These are phyloP conservation scores for Trachelipus rathkii DNA, from an alignment of 1,140 invertebrate species.

Conservation along the genomic window DNA sequence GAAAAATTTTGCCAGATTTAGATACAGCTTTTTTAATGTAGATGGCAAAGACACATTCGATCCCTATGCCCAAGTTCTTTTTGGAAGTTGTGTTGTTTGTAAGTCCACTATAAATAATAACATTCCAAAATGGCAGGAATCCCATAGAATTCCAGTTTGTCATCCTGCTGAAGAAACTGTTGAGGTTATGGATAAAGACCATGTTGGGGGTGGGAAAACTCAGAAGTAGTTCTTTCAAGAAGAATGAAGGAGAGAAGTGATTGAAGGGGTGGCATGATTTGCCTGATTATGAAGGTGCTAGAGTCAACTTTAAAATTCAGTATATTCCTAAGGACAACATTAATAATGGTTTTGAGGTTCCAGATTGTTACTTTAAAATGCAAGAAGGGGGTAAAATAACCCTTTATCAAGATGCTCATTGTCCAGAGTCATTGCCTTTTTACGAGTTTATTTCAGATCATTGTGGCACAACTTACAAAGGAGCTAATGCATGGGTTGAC, in stretches of 20 bases:
- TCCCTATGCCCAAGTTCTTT: conserved; percentile 42
- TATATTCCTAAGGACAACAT: conserved; percentile 44
- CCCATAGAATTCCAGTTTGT: conserved; percentile 40
- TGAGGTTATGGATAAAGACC: too few relatives aligned
- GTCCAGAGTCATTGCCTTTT: conserved; percentile 38
- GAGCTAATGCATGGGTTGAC: conserved; percentile 44
- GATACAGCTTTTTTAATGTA: conserved; percentile 47
- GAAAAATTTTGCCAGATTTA: conserved; percentile 44
- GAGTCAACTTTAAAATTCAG: conserved; percentile 39
- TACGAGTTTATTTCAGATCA: conserved; percentile 40
- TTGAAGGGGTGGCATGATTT: conserved; percentile 45
- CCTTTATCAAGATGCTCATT: conserved; percentile 45
- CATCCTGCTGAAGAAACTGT: too few relatives aligned
- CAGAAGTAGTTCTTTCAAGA: conserved; percentile 38
- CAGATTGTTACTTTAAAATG: conserved; percentile 44
- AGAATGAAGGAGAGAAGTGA: conserved; percentile 40
- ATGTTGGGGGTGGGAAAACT: conserved; percentile 37
- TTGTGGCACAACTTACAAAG: conserved; percentile 32
- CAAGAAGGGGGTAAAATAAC: conserved; percentile 37
- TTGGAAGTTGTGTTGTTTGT: conserved; percentile 42
- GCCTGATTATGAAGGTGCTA: conserved; percentile 38
- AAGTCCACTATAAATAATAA: conserved; percentile 46
- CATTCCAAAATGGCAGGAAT: conserved; percentile 45
- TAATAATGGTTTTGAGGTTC: conserved; percentile 39
- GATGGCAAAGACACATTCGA: conserved; percentile 46